phyloP scores from a whole-genome alignment of 2,888 invertebrate genomes.

The Tachina fera region DNA sequence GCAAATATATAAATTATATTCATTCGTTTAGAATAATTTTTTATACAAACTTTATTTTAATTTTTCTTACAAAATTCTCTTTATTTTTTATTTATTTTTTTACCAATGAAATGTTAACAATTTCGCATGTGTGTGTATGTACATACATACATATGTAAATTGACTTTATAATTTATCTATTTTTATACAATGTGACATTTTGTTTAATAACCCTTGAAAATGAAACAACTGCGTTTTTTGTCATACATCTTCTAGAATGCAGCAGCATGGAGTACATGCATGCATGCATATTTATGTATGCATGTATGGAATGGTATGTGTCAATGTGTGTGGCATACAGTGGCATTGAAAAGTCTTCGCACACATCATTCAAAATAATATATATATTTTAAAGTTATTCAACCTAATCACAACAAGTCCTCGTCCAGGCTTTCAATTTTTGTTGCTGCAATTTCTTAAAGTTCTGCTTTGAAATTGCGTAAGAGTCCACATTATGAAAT shows the following conservation, averaged over 20 bases:
- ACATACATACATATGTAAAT: slow-evolving; percentile 9
- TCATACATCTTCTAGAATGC: neutral
- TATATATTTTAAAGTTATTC: neutral
- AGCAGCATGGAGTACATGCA: too few relatives aligned
- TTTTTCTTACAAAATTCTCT: neutral
- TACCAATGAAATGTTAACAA: slow-evolving; percentile 37
- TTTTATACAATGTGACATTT: slow-evolving; percentile 53
- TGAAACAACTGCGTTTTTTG: slow-evolving; percentile 39
- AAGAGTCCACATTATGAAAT: too few relatives aligned
- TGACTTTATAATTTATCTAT: slow-evolving; percentile 49
- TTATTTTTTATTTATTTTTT: slow-evolving; percentile 11
- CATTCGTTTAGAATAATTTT: neutral
- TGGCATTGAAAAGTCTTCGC: too few relatives aligned
- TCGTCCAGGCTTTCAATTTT: too few relatives aligned
- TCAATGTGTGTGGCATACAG: too few relatives aligned
- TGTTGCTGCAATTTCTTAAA: too few relatives aligned
- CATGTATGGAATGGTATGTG: too few relatives aligned
- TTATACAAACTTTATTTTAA: neutral
- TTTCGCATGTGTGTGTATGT: neutral
- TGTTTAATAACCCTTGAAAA: slow-evolving; percentile 66
- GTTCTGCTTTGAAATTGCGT: too few relatives aligned
- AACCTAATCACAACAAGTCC: too few relatives aligned
- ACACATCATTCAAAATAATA: too few relatives aligned
- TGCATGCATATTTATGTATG: too few relatives aligned
- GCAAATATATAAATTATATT: neutral